Evolutionary conservation across 1,140 invertebrate genomes (phyloP).

Genomic region (Batillaria attramentaria): DNA sequence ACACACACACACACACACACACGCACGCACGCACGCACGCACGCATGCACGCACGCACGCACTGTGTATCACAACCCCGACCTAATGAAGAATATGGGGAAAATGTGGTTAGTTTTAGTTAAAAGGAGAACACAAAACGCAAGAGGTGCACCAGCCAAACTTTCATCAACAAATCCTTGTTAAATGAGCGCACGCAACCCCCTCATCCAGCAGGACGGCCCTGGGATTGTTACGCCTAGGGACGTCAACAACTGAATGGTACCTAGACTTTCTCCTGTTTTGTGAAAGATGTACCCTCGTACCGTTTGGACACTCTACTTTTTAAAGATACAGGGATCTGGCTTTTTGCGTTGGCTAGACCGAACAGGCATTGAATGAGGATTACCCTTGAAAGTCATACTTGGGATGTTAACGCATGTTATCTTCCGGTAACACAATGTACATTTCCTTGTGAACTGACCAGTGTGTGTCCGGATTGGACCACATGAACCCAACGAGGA

Average conservation of each 20-base stretch:
- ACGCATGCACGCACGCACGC: background rate
- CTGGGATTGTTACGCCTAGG: background rate
- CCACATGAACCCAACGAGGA: too few relatives aligned
- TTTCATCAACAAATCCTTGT: background rate
- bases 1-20: background rate
- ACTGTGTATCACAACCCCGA: too few relatives aligned
- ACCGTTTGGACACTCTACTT: background rate
- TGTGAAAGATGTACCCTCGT: background rate
- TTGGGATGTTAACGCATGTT: background rate
- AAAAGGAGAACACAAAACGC: background rate
- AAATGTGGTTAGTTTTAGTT: background rate
- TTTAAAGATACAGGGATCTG: background rate
- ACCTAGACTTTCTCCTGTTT: background rate
- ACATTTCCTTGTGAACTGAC: background rate
- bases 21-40: background rate
- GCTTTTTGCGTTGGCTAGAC: background rate
- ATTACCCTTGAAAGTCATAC: background rate
- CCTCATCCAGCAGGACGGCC: background rate
- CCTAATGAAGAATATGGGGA: background rate
- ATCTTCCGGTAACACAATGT: background rate
- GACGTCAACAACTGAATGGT: background rate
- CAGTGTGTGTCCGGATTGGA: background rate
- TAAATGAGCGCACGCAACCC: background rate
- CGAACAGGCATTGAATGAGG: background rate
- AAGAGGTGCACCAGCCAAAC: background rate